Evolutionary conservation across 2,888 invertebrate species (phyloP), one percentile per base, ranked within the genome.

Genomic region (Ornithoptera alexandrae): DNA sequence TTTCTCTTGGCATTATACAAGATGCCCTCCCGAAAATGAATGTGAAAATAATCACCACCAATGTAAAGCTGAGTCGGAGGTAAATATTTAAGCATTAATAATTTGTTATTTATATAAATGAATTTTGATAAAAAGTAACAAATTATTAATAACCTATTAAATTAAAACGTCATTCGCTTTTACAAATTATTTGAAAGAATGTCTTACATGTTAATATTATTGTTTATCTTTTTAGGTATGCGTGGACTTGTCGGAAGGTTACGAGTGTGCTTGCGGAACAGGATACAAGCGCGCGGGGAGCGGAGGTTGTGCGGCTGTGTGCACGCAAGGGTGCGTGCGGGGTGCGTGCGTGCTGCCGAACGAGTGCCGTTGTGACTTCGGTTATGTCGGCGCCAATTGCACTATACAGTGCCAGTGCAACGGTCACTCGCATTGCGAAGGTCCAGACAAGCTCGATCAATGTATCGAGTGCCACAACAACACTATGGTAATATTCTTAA

Each of bases 371-470:
- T 98, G 98, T 84, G 96, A 97, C 90, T 98, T 99, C 90, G 98
- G 98, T 70, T 98, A 97, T 87, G 98, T 98, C 36, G 98, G 98
- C 67, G 95, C 96, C 76, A 98, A 98, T 91, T 99, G 98, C 86
- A 97, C 97, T 77, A 97, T 97, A 73, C 97, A 97, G 87, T 98
- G 98, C 84, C 96, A 97, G 84, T 99, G 98, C 85, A 98, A 98
- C 84, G 98, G 98, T 0, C 98, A 98, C 89, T 96, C 98, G 70
- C 95, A 98, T 84, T 99, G 98, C 84, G 95, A 95, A 78, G 97
- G 97, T 1, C 97, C 97, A 10, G 96, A 97, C 82, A 95, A 96
- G 79, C 93, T 97, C 72, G 96, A 97, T 81, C 93, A 94, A 72
- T 98, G 98, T 82, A 89, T 95, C 56, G 93, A 96, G 84, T 98